Evolutionary conservation across 2,113 vertebrate genomes (phyloP).

Genomic region (Megaceryle torquata): DNA sequence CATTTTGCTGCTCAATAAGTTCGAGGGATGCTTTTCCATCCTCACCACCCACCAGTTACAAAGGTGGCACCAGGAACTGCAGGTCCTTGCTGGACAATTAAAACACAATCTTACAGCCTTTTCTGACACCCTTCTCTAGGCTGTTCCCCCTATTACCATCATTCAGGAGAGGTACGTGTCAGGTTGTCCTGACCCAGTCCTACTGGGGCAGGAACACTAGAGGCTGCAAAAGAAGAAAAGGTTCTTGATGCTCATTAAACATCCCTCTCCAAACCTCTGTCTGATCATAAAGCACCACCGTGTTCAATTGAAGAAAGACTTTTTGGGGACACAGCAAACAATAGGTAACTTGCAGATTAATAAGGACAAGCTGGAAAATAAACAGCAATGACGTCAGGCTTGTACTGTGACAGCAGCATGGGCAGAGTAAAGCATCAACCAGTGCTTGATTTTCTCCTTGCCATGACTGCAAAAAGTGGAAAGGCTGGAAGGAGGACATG

Average conservation of each 20-base stretch:
- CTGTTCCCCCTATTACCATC: neutral
- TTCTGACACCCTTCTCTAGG: neutral
- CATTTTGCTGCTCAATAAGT: neutral
- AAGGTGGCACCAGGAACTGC: neutral
- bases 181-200: neutral
- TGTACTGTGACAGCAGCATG: neutral
- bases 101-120: neutral
- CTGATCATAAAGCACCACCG: neutral
- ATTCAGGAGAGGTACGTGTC: neutral
- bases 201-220: neutral
- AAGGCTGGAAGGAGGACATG: neutral
- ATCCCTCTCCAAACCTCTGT: neutral
- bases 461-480: neutral
- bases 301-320: neutral
- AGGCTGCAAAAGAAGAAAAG: neutral
- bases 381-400: neutral
- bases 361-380: neutral
- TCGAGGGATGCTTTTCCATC: neutral
- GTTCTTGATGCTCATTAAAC: neutral
- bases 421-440: neutral
- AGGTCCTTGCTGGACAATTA: neutral
- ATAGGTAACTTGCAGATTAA: neutral
- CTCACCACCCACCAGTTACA: neutral
- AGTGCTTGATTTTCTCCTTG: neutral
- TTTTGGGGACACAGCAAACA: neutral